A percentile compares a stretch with the other conserved stretches of the same genome.
Conservation (phyloP, 2,888 invertebrate genomes). For the Lepidonotus clava region DNA sequence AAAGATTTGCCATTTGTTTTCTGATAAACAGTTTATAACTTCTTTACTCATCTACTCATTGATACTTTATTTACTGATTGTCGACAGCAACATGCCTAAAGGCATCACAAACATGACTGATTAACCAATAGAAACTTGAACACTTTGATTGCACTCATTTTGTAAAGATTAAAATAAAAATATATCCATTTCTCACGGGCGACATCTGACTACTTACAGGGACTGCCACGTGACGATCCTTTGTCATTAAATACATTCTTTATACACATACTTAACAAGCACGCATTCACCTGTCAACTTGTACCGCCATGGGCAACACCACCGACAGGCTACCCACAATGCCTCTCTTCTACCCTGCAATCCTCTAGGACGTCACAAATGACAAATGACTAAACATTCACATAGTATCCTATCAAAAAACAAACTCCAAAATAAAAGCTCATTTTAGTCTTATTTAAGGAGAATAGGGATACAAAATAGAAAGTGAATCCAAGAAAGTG, state of each 20-base stretch:
- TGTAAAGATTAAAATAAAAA: neutral
- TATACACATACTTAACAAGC: too few species aligned
- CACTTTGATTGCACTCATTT: conserved; percentile 47
- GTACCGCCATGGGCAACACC: too few species aligned
- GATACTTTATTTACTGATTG: neutral
- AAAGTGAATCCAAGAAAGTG: too few species aligned
- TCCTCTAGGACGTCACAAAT: conserved; percentile 12
- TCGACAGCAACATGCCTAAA: conserved; percentile 17
- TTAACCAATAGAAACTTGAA: neutral
- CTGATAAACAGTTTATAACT: too few species aligned
- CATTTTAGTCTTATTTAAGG: too few species aligned
- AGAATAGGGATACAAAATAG: too few species aligned
- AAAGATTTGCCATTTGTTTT: too few species aligned
- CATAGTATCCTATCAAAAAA: conserved; percentile 28
- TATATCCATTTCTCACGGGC: too few species aligned
- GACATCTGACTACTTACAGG: too few species aligned
- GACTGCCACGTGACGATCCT: too few species aligned
- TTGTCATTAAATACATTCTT: too few species aligned
- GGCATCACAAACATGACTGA: neutral
- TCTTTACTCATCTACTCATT: neutral
- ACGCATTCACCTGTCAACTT: too few species aligned
- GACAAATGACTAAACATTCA: conserved; percentile 27
- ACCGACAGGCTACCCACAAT: neutral
- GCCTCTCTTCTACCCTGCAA: conserved; percentile 23
- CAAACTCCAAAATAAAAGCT: neutral